phyloP scores from a whole-genome alignment of 2,797 vertebrate genomes.

The Acanthiza pusilla region DNA sequence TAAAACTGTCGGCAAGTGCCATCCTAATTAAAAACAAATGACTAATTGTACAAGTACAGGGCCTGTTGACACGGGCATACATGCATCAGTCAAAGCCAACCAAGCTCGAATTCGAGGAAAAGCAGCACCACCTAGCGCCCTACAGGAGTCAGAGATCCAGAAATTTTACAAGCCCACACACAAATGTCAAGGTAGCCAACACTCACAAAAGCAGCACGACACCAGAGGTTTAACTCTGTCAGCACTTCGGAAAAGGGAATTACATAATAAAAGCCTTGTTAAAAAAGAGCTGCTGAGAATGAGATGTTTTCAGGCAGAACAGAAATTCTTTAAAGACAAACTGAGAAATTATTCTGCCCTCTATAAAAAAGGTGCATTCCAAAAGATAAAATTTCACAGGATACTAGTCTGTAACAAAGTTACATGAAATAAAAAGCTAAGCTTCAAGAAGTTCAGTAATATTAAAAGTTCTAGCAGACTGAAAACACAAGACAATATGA shows the following conservation, averaged over 20 bases:
- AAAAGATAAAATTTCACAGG: neutral
- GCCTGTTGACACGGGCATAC: neutral
- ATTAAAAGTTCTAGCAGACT: neutral
- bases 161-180: neutral
- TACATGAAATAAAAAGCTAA: neutral
- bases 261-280: neutral
- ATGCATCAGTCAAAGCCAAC: neutral
- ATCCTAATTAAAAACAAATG: constrained; percentile 45
- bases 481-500: neutral
- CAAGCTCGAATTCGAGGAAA: neutral
- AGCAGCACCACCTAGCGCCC: constrained; percentile 65
- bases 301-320: neutral
- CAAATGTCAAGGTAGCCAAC: neutral
- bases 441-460: neutral
- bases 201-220: neutral
- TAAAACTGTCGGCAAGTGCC: constrained; percentile 22
- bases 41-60: constrained; percentile 4
- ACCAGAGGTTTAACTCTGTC: neutral
- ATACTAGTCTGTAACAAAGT: neutral
- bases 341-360: neutral
- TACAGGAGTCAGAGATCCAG: neutral
- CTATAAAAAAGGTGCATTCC: neutral
- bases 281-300: neutral
- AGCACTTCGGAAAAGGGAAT: neutral
- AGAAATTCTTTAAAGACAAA: neutral